A percentile compares a stretch with the other conserved stretches of the same genome.
Conservation (phyloP, 2,797 vertebrate genomes). For the Thripadectes ignobilis region DNA sequence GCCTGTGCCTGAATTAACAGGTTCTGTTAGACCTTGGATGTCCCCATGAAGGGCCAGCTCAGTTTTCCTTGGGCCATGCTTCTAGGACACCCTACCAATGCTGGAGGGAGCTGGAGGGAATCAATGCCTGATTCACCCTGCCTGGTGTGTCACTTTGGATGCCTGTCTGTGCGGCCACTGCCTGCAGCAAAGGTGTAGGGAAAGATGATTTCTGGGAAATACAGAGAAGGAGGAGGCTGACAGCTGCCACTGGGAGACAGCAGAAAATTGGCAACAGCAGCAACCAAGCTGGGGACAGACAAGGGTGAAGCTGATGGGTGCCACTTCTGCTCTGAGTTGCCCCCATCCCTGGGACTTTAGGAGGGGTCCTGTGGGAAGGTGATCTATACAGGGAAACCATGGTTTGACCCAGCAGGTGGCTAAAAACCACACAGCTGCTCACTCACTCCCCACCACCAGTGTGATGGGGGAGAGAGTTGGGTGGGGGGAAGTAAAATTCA, state of each 20-base stretch:
- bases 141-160: neutral
- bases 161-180: neutral
- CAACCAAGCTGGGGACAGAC: accelerated
- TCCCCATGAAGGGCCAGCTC: neutral
- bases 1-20: neutral
- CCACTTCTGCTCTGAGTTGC: neutral
- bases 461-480: neutral
- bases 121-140: neutral
- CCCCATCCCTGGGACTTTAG: neutral
- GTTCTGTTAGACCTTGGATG: neutral
- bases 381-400: accelerated
- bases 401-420: neutral
- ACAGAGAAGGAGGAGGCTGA: neutral
- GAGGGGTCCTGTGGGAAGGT: neutral
- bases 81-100: neutral
- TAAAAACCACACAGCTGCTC: neutral
- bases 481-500: neutral
- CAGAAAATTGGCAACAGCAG: neutral
- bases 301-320: neutral
- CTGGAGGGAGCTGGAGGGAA: neutral
- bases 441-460: neutral
- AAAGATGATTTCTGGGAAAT: neutral
- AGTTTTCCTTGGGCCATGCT: neutral
- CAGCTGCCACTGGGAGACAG: neutral
- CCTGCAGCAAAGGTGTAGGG: neutral